phyloP scores from a whole-genome alignment of 2,113 vertebrate genomes.

The Menura novaehollandiae region DNA sequence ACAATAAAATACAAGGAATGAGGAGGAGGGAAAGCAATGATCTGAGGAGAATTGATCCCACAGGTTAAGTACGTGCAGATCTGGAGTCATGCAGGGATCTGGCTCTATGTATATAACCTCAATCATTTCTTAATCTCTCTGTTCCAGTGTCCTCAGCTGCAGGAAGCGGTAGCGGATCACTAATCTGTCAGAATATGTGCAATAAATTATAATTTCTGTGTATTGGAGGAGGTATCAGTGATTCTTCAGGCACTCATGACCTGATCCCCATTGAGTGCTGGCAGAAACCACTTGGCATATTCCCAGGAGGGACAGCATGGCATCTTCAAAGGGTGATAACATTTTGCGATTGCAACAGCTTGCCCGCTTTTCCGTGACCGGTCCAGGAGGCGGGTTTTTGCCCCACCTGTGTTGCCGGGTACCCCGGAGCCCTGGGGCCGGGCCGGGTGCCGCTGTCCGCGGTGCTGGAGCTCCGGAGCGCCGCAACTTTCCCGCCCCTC shows the following conservation, averaged over 20 bases:
- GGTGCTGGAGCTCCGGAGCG: conserved; percentile 40
- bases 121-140: not conserved
- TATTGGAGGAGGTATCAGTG: not conserved
- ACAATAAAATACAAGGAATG: not conserved
- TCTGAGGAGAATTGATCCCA: not conserved
- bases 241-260: not conserved
- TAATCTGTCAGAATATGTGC: not conserved
- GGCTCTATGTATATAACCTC: rapidly evolving
- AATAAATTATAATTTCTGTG: not conserved
- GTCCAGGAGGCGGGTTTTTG: not conserved
- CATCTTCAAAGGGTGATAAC: not conserved
- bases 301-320: not conserved
- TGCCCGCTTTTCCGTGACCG: not conserved
- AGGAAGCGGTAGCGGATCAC: not conserved
- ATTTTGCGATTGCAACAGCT: not conserved
- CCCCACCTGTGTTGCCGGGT: rapidly evolving
- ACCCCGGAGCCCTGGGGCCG: too few species aligned
- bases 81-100: not conserved
- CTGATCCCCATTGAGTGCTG: not conserved
- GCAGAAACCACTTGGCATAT: not conserved
- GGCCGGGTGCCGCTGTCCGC: not conserved
- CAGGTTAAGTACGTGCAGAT: not conserved
- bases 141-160: not conserved
- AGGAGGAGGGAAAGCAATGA: not conserved
- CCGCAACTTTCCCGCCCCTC: not conserved